phyloP scores from a whole-genome alignment of 2,113 vertebrate genomes.

The Takifugu bimaculatus region DNA sequence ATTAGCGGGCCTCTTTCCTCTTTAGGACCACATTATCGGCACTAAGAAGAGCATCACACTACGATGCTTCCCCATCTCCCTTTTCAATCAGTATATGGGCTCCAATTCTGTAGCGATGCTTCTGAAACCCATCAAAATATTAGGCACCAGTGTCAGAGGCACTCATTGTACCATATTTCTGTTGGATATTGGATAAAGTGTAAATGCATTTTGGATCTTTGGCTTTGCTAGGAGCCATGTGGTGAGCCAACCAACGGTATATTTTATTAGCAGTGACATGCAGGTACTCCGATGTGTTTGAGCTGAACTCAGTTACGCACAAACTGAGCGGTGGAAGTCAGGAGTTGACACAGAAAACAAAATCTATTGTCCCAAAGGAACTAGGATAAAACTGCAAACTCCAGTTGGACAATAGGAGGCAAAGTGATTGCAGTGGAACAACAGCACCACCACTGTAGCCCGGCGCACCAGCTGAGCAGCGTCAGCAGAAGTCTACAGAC shows the following conservation, averaged over 20 bases:
- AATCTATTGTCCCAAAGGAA: too few species aligned
- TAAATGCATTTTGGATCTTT: constrained; percentile 69
- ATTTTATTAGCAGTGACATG: constrained; percentile 55
- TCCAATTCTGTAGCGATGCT: constrained; percentile 42
- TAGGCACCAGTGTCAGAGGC: constrained; percentile 53
- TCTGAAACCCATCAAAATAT: constrained; percentile 42
- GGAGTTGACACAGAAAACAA: too few species aligned
- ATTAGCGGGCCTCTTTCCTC: constrained; percentile 13
- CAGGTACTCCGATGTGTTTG: constrained; percentile 14
- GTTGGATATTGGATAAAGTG: constrained; percentile 61
- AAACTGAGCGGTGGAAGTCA: too few species aligned
- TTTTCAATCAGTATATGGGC: constrained; percentile 45
- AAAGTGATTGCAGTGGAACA: too few species aligned
- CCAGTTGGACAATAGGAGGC: too few species aligned
- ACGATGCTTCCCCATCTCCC: constrained; percentile 29
- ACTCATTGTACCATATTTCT: constrained; percentile 58
- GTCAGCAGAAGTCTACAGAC: too few species aligned
- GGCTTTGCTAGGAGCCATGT: constrained; percentile 68
- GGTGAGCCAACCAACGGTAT: constrained; percentile 64
- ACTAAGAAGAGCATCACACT: constrained; percentile 31
- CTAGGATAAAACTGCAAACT: too few species aligned
- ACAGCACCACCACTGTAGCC: too few species aligned
- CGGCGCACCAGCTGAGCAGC: too few species aligned
- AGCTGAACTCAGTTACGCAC: background rate
- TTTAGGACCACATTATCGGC: constrained; percentile 23